Base-by-base conservation (phyloP, 2,113 vertebrate species). In the Cephalopholis sonnerati region DNA sequence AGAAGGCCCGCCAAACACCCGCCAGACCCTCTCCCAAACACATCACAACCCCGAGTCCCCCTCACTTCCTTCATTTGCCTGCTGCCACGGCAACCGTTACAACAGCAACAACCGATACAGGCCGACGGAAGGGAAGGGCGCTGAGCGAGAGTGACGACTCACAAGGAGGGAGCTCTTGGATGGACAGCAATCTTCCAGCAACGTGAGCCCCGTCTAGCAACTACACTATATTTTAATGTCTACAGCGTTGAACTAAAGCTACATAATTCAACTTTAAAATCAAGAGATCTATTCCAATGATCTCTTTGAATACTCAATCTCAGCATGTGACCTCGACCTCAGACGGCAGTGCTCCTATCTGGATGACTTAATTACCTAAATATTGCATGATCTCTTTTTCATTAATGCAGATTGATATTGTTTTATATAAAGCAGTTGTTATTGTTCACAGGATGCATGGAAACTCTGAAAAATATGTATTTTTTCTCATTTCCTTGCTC, bases 41-140 rank as follows among this genome's bases (percentile, higher is more conserved):
- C 48, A 15, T 36, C 61, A 20, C 13, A 50, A 32, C 63, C 25
- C 71, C 70, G 65, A 90, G 62, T 57, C 74, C 91, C 79, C 94
- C 93, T 62, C 93, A 90, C 82, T 95, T 97, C 82, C 95, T 96
- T 85, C 96, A 94, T 4, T 90, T 94, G 68, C 93, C 96, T 36
- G 90, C 94, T 87, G 87, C 95, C 86, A 15, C 74, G 82, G 85
- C 68, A 69, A 74, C 84, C 6, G 1, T 79, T 50, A 61, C 81
- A 32, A 39, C 80, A 25, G 74, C 83, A 63, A 62, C 54, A 2
- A 22, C 62, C 1, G 74, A 65, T 53, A 91, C 95, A 76, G 92
- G 93, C 57, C 90, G 91, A 63, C 92, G 91, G 55, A 77, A 91
- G 81, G 73, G 82, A 85, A 85, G 85, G 81, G 79, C 86, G 3